These are phyloP conservation scores for Pantherophis vulpinus DNA, from an alignment of 2,797 vertebrate species.

Conservation along the genomic window DNA sequence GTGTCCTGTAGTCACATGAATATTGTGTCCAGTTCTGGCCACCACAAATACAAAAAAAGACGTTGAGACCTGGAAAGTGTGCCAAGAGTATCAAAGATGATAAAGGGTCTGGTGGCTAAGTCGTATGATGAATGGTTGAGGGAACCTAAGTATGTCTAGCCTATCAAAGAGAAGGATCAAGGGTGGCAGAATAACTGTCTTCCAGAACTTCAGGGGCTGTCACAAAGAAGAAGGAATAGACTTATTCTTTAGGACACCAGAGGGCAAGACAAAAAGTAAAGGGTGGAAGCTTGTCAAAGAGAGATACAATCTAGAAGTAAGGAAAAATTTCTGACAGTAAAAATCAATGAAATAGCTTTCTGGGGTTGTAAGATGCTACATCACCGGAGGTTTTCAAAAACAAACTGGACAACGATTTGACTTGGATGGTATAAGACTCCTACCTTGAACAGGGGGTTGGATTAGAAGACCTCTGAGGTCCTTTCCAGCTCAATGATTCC, in stretches of 20 bases:
- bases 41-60: not conserved
- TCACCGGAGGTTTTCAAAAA: not conserved
- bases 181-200: not conserved
- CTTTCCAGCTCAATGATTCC: not conserved
- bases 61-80: not conserved
- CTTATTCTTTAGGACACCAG: not conserved
- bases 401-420: not conserved
- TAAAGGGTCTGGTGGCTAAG: not conserved
- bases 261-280: not conserved
- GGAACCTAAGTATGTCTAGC: not conserved
- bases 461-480: not conserved
- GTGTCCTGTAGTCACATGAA: not conserved
- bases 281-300: not conserved
- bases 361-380: not conserved
- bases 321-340: not conserved
- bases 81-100: not conserved
- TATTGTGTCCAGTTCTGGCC: not conserved
- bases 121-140: not conserved
- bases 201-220: not conserved
- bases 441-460: not conserved
- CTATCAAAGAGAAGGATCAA: not conserved
- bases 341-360: not conserved
- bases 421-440: not conserved
- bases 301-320: not conserved
- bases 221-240: not conserved